Evolutionary conservation across 2,888 invertebrate species (phyloP).

Genomic region (Hymenopus coronatus): DNA sequence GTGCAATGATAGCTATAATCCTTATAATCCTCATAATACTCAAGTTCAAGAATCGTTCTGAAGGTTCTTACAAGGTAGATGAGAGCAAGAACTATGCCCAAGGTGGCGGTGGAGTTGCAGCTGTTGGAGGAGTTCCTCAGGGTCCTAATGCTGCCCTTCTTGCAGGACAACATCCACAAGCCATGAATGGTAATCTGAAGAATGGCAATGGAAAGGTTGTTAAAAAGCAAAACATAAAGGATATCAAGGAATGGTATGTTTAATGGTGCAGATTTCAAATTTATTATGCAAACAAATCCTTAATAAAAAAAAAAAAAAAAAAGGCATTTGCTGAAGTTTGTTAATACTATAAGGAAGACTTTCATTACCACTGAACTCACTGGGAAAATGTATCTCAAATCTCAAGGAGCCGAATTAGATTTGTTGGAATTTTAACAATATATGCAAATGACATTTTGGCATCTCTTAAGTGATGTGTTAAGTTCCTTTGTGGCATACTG

Average conservation of each 20-base stretch:
- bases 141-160: constrained; percentile 53
- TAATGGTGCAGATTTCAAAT: constrained; percentile 43
- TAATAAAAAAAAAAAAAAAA: too few relatives aligned
- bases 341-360: background rate
- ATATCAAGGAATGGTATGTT: constrained; percentile 96
- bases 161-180: constrained; percentile 47
- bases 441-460: background rate
- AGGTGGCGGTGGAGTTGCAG: constrained; percentile 72
- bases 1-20: constrained; percentile 85
- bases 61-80: constrained; percentile 91
- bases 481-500: background rate
- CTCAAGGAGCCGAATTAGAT: background rate
- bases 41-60: constrained; percentile 79
- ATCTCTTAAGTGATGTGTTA: background rate
- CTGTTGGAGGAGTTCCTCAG: constrained; percentile 54
- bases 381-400: background rate
- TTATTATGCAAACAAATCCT: too few relatives aligned
- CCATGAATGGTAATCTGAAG: constrained; percentile 40
- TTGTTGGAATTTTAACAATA: background rate
- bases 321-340: background rate
- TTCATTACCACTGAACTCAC: background rate
- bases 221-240: constrained; percentile 77
- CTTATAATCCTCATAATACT: constrained; percentile 86
- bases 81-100: constrained; percentile 69
- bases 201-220: constrained; percentile 52